Base-by-base conservation (phyloP, 1,140 invertebrate species). In the Agrilus planipennis region DNA sequence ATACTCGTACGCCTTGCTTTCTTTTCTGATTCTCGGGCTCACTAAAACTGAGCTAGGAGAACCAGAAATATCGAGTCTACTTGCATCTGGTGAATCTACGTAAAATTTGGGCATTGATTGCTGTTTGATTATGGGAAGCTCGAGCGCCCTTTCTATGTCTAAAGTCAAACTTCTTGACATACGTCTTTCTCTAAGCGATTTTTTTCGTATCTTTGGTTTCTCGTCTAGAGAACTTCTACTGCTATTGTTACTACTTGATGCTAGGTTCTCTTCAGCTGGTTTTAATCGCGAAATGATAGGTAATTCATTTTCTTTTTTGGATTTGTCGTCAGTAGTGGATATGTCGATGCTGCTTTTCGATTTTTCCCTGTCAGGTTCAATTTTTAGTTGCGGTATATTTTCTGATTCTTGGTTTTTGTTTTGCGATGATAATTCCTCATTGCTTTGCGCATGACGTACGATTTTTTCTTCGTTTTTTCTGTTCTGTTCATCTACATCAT, bases 21-120 rank as follows among this genome's bases (percentile, higher is more conserved):
- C 16, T 18, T 15, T 20, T 7, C 42, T 34, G 9, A 22, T 14
- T 7, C 44, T 29, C 2, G 46, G 46, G 14, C 37, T 45, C 23
- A 29, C 35, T n/a, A 48, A 27, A n/a, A 39, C 34, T 17, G 34
- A 15, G 18, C 44, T 48, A 2, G 42, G 28, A 6, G 15, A 15
- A 12, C 41, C 29, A 3, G 19, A 35, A 1, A 39, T 34, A 6
- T 43, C 28, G n/a, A 22, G 21, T 32, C 45, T 42, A 37, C 38
- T 43, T 3, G 19, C 31, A 19, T 48, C 46, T 15, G 46, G 46
- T 14, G 42, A 45, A 11, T 48, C 46, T 9, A 48, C 32, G 20
- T 45, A 48, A 18, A 48, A 48, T 39, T 48, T 48, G 3, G 46
- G 46, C 20, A 45, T 45, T 14, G 38, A 40, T 14, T 18, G 28